phyloP scores from a whole-genome alignment of 2,888 invertebrate species.

The Osedax fenrisi region DNA sequence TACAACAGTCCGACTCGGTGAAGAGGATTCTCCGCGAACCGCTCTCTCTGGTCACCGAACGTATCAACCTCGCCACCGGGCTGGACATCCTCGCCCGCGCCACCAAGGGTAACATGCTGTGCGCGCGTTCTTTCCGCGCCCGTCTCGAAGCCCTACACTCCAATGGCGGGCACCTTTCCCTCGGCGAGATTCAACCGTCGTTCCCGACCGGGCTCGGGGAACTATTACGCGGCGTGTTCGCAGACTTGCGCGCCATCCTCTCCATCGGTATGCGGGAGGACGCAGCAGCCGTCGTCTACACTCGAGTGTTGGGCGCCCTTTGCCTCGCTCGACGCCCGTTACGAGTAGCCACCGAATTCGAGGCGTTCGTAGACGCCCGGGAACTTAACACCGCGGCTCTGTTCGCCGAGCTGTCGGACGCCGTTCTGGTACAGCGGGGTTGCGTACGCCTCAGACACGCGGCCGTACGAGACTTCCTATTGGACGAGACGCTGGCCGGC shows the following conservation, averaged over 20 bases:
- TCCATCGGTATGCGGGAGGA: background rate
- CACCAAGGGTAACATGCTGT: slow-evolving; percentile 34
- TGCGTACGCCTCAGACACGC: slow-evolving; percentile 26
- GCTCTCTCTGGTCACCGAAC: slow-evolving; percentile 33
- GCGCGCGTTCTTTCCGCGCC: slow-evolving; percentile 26
- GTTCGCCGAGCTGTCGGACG: slow-evolving; percentile 22
- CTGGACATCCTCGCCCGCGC: slow-evolving; percentile 33
- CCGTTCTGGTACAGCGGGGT: slow-evolving; percentile 17
- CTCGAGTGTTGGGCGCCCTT: slow-evolving; percentile 25
- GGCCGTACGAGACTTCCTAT: slow-evolving; percentile 32
- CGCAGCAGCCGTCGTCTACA: slow-evolving; percentile 22
- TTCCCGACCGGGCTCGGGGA: slow-evolving; percentile 32
- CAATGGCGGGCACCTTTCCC: slow-evolving; percentile 26
- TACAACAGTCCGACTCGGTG: slow-evolving; percentile 32
- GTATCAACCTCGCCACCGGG: slow-evolving; percentile 37
- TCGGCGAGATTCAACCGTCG: slow-evolving; percentile 32
- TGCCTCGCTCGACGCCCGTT: slow-evolving; percentile 24
- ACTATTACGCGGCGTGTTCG: slow-evolving; percentile 23
- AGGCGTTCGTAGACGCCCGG: background rate
- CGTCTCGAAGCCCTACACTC: slow-evolving; percentile 26
- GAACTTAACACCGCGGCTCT: slow-evolving; percentile 14
- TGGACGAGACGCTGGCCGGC: slow-evolving; percentile 28
- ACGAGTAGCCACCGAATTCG: background rate
- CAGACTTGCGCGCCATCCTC: slow-evolving; percentile 15
- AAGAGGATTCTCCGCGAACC: slow-evolving; percentile 35